Percentiles rank a stretch among this genome's conserved stretches.
These are phyloP conservation scores for Anneissia japonica DNA, from an alignment of 35 echinoderm and acorn worm species.

Conservation along the genomic window DNA sequence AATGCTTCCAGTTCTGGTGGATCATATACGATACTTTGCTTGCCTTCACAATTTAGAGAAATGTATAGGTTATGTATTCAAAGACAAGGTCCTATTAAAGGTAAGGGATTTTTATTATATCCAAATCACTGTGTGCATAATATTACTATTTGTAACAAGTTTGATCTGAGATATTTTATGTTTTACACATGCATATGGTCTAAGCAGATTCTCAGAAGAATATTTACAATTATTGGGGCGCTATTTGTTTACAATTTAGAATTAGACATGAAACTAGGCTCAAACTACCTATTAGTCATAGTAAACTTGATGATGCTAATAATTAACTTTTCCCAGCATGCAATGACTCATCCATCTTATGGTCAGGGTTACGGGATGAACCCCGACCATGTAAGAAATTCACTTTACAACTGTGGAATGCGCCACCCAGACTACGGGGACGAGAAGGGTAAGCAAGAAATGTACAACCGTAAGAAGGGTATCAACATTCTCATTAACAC, in stretches of 20 bases:
- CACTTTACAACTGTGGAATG: slow-evolving; percentile 81
- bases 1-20: slow-evolving; percentile 79
- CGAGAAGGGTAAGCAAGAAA: slow-evolving; percentile 32
- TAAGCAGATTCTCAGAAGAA: too few species aligned
- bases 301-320: too few species aligned
- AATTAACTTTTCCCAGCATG: slow-evolving; percentile 47
- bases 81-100: slow-evolving; percentile 66
- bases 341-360: slow-evolving; percentile 95
- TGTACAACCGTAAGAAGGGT: slow-evolving; percentile 30
- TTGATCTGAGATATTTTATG: too few species aligned
- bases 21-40: slow-evolving; percentile 77
- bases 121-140: too few species aligned
- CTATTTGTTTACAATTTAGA: too few species aligned
- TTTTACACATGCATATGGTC: too few species aligned
- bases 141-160: too few species aligned
- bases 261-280: too few species aligned
- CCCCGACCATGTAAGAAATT: slow-evolving; percentile 88
- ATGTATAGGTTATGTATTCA: slow-evolving; percentile 65
- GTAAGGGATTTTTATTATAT: too few species aligned
- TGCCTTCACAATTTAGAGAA: slow-evolving; percentile 65
- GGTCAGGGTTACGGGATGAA: slow-evolving; percentile 80
- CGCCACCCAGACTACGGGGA: slow-evolving; percentile 68
- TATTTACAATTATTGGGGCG: too few species aligned
- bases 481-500: slow-evolving; percentile 80
- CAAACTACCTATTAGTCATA: too few species aligned